Conservation (phyloP, 2,113 vertebrate species). For the Pachycephala philippinensis region DNA sequence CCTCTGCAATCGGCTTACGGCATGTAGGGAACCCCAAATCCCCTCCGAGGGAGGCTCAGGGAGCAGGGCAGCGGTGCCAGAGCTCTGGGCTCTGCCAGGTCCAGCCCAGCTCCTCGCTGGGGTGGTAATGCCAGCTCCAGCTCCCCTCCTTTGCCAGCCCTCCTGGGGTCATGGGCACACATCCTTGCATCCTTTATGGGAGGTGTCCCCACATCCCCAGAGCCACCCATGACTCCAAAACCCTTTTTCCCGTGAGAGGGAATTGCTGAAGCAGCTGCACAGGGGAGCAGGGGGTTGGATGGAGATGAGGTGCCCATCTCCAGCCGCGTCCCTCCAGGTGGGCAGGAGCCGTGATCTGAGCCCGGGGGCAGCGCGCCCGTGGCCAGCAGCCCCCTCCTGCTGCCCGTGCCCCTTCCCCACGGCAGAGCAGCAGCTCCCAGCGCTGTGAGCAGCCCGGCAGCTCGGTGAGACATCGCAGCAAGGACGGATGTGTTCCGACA, state of each 20-base stretch:
- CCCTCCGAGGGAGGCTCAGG: neutral
- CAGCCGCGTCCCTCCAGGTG: fast-evolving
- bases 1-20: conserved; percentile 57
- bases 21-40: conserved; percentile 53
- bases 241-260: fast-evolving
- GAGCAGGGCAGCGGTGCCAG: neutral
- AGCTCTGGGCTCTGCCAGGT: neutral
- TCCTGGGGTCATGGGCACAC: neutral
- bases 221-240: neutral
- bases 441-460: neutral
- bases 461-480: neutral
- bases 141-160: neutral
- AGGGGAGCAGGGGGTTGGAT: fast-evolving
- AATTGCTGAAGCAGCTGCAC: neutral
- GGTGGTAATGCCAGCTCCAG: fast-evolving
- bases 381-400: neutral
- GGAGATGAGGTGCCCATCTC: neutral
- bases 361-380: neutral
- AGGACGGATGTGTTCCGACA: neutral
- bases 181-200: fast-evolving
- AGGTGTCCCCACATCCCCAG: neutral
- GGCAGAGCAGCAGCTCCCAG: neutral
- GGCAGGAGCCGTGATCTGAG: neutral
- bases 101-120: neutral
- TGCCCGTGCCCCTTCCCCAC: neutral